These are phyloP conservation scores for Aphelinus atriplicis DNA, from an alignment of 1,140 invertebrate genomes.

Conservation along the genomic window DNA sequence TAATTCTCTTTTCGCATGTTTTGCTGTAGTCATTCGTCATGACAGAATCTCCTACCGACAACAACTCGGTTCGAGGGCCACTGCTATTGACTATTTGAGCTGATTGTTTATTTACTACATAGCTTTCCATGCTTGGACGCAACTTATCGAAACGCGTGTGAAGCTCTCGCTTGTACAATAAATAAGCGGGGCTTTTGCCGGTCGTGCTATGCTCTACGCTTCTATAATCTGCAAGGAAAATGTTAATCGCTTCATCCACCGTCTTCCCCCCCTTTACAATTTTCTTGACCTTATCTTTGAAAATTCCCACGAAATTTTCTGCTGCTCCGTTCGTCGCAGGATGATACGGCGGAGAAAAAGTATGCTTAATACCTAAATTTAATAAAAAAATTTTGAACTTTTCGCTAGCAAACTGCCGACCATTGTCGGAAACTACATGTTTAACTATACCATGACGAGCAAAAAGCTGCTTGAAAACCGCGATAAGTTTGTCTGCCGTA, in stretches of 20 bases:
- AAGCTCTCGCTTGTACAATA: slow-evolving; percentile 10
- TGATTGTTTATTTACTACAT: slow-evolving; percentile 8
- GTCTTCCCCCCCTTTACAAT: slow-evolving; percentile 34
- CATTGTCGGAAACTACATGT: slow-evolving; percentile 15
- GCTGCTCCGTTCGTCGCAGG: too few relatives aligned
- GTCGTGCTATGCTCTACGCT: slow-evolving; percentile 49
- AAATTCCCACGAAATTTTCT: slow-evolving; percentile 33
- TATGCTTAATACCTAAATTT: slow-evolving; percentile 46
- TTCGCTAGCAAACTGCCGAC: slow-evolving; percentile 23
- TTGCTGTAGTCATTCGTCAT: slow-evolving; percentile 12
- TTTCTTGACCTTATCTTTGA: slow-evolving; percentile 46
- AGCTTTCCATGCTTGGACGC: neutral
- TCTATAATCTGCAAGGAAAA: slow-evolving; percentile 48
- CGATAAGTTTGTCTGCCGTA: slow-evolving; percentile 34
- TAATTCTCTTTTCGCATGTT: neutral
- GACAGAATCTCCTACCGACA: slow-evolving; percentile 3
- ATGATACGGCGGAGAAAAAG: slow-evolving; percentile 42
- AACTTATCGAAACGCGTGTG: slow-evolving; percentile 22
- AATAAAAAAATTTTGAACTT: slow-evolving; percentile 45
- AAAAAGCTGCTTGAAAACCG: slow-evolving; percentile 24
- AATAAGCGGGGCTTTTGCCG: slow-evolving; percentile 36
- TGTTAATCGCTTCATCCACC: slow-evolving; percentile 41
- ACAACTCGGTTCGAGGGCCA: neutral
- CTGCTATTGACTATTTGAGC: neutral
- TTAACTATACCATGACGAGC: neutral